These are phyloP conservation scores for Napeogenes inachia DNA, from an alignment of 2,888 invertebrate species.

Conservation along the genomic window DNA sequence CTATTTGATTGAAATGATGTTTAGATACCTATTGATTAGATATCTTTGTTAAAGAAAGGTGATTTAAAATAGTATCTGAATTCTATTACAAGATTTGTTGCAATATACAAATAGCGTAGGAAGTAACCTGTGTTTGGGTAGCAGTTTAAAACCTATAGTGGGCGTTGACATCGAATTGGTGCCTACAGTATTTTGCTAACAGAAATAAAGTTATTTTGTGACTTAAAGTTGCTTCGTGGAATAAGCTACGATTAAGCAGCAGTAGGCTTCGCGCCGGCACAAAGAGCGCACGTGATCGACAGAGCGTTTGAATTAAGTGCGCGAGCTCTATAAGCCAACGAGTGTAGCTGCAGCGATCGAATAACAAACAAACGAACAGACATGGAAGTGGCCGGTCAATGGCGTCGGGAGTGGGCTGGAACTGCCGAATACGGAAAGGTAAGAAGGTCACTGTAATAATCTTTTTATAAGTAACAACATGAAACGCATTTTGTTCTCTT, in stretches of 20 bases:
- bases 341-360: conserved; percentile 73
- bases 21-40: no score
- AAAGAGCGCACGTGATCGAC: conserved; percentile 57
- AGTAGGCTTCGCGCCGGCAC: conserved; percentile 64
- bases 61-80: background rate
- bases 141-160: conserved; percentile 46
- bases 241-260: conserved; percentile 38
- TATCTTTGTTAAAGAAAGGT: no score
- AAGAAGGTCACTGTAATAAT: conserved; percentile 35
- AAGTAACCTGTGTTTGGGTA: conserved; percentile 52
- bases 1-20: no score
- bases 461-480: no score
- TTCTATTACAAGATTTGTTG: conserved; percentile 30
- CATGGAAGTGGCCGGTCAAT: conserved; percentile 74
- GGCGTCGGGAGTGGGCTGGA: conserved; percentile 73
- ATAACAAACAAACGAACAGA: conserved; percentile 39
- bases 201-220: conserved; percentile 60
- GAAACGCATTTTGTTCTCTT: no score
- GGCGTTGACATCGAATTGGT: conserved; percentile 69
- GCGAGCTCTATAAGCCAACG: conserved; percentile 43
- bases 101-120: conserved; percentile 54
- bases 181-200: conserved; percentile 60
- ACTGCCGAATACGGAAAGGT: conserved; percentile 74
- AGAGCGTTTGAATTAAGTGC: conserved; percentile 46
- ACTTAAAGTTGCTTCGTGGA: conserved; percentile 33